A percentile compares a stretch with the other conserved stretches of the same genome.
phyloP scores from a whole-genome alignment of 1,140 invertebrate species.

The Coptotermes formosanus region DNA sequence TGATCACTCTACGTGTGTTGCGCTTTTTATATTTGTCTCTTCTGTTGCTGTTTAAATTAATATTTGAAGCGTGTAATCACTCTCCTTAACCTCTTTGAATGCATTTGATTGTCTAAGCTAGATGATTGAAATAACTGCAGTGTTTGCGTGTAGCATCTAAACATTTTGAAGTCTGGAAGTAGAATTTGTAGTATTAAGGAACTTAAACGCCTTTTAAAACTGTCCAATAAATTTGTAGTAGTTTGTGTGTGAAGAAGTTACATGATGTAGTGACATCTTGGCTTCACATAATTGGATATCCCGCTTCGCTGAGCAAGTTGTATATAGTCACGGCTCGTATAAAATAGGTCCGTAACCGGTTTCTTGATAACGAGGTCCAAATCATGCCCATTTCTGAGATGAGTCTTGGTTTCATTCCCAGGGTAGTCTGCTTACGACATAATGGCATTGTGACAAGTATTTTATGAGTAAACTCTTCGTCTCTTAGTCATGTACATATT shows the following conservation, averaged over 20 bases:
- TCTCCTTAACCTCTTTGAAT: too few relatives aligned
- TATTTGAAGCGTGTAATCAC: too few relatives aligned
- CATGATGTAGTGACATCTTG: background rate
- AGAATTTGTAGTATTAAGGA: background rate
- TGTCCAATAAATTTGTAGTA: background rate
- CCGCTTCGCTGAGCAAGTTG: background rate
- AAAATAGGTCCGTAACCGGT: background rate
- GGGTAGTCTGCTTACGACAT: too few relatives aligned
- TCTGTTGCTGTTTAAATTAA: too few relatives aligned
- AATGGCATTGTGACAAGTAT: too few relatives aligned
- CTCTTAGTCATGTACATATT: too few relatives aligned
- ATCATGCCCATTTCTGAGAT: too few relatives aligned
- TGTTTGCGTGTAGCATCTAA: background rate
- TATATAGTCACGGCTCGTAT: background rate
- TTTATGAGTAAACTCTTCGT: too few relatives aligned
- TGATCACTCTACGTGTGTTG: too few relatives aligned
- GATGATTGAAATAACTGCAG: background rate
- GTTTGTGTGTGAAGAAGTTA: background rate
- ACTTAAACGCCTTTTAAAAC: background rate
- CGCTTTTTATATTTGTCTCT: too few relatives aligned
- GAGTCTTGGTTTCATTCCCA: too few relatives aligned
- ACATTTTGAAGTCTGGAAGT: background rate
- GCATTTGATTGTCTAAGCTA: background rate
- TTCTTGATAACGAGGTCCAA: too few relatives aligned
- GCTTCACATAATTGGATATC: background rate